phyloP scores from a whole-genome alignment of 2,888 invertebrate genomes.

The Adela reaumurella region DNA sequence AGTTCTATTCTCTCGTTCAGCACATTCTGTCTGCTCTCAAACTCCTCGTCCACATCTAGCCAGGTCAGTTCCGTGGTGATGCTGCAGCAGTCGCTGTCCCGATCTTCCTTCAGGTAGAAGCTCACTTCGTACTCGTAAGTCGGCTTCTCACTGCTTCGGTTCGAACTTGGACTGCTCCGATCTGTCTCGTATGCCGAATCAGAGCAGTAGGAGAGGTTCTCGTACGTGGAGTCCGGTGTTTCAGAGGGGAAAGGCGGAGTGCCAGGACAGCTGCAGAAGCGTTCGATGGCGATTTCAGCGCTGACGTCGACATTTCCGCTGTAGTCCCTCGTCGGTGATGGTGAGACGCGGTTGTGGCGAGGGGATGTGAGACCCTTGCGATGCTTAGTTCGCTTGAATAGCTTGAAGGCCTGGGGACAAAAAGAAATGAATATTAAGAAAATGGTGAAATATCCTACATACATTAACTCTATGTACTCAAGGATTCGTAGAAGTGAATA shows the following conservation, averaged over 20 bases:
- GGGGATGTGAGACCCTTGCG: slow-evolving; percentile 19
- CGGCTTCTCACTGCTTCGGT: slow-evolving; percentile 13
- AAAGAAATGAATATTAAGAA: slow-evolving; percentile 6
- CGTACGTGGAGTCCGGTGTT: slow-evolving; percentile 23
- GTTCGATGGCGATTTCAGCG: slow-evolving; percentile 36
- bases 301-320: slow-evolving; percentile 39
- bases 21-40: slow-evolving; percentile 31
- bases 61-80: slow-evolving; percentile 44
- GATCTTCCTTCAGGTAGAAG: slow-evolving; percentile 43
- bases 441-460: no score
- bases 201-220: slow-evolving; percentile 27
- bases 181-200: slow-evolving; percentile 48
- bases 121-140: slow-evolving; percentile 39
- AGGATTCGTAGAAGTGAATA: no score
- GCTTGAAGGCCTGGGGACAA: slow-evolving; percentile 42
- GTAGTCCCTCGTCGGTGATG: slow-evolving; percentile 33
- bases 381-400: slow-evolving; percentile 37
- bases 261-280: slow-evolving; percentile 39
- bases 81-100: slow-evolving; percentile 34
- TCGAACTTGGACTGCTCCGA: slow-evolving; percentile 34
- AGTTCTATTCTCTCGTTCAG: slow-evolving; percentile 45
- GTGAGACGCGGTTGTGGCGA: slow-evolving; percentile 36
- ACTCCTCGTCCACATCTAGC: slow-evolving; percentile 28
- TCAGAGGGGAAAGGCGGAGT: slow-evolving; percentile 21
- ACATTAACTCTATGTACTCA: no score